Percentiles rank a stretch among this genome's conserved stretches.
These are phyloP conservation scores for Myodes glareolus DNA, from an alignment of 2,113 vertebrate genomes.

Conservation along the genomic window DNA sequence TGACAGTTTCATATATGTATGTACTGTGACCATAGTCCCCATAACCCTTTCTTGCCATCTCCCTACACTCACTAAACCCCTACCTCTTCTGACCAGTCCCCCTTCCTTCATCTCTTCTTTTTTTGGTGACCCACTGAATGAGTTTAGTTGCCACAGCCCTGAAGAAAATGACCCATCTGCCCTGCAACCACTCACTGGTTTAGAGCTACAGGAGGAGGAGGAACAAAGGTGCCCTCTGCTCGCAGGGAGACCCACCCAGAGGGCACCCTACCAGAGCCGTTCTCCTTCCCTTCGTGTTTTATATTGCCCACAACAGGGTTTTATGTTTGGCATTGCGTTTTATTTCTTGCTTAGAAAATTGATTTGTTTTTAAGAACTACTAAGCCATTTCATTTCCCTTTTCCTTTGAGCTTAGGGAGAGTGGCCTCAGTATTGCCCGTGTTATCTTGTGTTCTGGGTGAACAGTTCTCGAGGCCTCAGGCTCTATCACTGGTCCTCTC, in stretches of 20 bases:
- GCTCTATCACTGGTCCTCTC: neutral
- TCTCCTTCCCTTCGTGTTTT: neutral
- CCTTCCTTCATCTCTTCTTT: neutral
- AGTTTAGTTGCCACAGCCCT: neutral
- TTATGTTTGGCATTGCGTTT: neutral
- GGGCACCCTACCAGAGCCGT: neutral
- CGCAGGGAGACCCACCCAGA: neutral
- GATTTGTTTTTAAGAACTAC: conserved; percentile 30
- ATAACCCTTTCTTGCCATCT: neutral
- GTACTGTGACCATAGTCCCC: neutral
- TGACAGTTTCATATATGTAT: neutral
- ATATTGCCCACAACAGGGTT: neutral
- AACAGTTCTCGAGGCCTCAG: neutral
- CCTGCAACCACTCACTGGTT: neutral
- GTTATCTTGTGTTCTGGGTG: conserved; percentile 7
- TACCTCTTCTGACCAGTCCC: neutral
- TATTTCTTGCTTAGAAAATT: conserved; percentile 1
- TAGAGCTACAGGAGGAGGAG: neutral
- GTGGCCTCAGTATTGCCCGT: neutral
- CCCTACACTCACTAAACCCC: neutral
- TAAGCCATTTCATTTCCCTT: neutral
- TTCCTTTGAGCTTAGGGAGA: neutral
- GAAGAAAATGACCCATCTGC: neutral
- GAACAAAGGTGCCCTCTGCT: neutral
- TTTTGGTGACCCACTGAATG: neutral